Conservation (phyloP, 2,113 vertebrate genomes). For the Clinocottus analis region DNA sequence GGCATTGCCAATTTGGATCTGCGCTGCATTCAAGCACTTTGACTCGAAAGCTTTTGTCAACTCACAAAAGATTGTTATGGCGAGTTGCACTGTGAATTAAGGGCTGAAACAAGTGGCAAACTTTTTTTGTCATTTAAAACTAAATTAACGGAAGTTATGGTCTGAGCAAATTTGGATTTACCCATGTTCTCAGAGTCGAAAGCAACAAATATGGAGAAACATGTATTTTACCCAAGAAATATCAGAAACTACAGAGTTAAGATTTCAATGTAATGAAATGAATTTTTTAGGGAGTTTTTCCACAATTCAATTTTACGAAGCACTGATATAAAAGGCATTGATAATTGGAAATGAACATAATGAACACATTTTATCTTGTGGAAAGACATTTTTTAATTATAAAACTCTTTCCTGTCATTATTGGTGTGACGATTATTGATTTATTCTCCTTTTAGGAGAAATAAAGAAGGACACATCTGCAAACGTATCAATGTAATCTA, state of each 20-base stretch:
- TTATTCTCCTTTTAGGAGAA: neutral
- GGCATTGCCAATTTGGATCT: constrained; percentile 48
- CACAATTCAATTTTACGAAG: neutral
- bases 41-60: constrained; percentile 23
- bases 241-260: neutral
- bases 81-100: neutral
- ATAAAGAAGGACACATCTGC: neutral
- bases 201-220: neutral
- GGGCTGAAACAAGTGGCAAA: neutral
- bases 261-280: neutral
- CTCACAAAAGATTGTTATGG: constrained; percentile 10
- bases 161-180: neutral
- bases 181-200: neutral
- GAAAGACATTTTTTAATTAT: neutral
- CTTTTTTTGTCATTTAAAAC: constrained; percentile 3
- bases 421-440: neutral
- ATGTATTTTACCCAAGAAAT: neutral
- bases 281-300: neutral
- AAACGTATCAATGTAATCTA: neutral
- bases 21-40: constrained; percentile 2
- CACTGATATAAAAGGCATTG: neutral
- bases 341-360: neutral
- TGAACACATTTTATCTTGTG: neutral
- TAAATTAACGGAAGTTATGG: neutral
- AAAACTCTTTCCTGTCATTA: neutral